Conservation (phyloP, 2,888 invertebrate genomes). For the Smittia aterrima region DNA sequence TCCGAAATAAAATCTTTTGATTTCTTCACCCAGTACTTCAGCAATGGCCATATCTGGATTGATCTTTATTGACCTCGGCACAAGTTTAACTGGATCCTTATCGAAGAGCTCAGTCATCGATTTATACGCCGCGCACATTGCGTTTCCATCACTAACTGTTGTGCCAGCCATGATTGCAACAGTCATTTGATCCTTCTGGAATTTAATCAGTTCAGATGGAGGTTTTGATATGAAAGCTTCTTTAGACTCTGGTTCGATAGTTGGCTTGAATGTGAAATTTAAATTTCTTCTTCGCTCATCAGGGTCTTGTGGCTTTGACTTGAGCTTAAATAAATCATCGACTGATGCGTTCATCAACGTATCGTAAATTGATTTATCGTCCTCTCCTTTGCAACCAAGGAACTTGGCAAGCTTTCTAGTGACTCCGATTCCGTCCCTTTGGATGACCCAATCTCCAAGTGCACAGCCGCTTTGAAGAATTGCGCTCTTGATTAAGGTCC, state of each 20-base stretch:
- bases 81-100: conserved; percentile 48
- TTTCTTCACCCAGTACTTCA: conserved; percentile 45
- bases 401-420: conserved; percentile 47
- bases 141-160: conserved; percentile 58
- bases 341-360: conserved; percentile 44
- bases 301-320: conserved; percentile 45
- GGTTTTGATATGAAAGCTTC: conserved; percentile 47
- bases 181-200: conserved; percentile 50
- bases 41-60: conserved; percentile 42
- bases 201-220: conserved; percentile 55
- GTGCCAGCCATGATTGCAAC: conserved; percentile 59
- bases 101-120: conserved; percentile 47
- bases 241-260: conserved; percentile 47
- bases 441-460: conserved; percentile 42
- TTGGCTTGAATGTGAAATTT: conserved; percentile 49
- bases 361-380: conserved; percentile 43
- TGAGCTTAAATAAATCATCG: conserved; percentile 45
- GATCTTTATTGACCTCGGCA: conserved; percentile 49
- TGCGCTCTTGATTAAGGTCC: conserved; percentile 18
- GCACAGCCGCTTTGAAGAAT: conserved; percentile 25
- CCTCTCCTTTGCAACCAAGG: conserved; percentile 45
- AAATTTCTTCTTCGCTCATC: conserved; percentile 49
- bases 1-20: conserved; percentile 55
- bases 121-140: conserved; percentile 47
- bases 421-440: conserved; percentile 45